Conservation (phyloP, 1,140 invertebrate species). For the Papilio glaucus region DNA sequence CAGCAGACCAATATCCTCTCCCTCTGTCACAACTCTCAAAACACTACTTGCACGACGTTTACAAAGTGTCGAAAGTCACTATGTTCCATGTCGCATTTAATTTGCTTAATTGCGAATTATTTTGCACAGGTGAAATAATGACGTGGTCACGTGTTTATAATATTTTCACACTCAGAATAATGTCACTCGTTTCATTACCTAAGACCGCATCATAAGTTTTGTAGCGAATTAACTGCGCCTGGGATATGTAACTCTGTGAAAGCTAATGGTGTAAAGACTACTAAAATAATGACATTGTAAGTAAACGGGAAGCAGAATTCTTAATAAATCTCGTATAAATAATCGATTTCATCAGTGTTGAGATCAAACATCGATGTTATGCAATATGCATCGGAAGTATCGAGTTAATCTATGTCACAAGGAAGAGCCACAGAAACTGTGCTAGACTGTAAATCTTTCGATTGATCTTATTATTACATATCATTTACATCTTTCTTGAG, state of each 20-base stretch:
- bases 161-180: neutral
- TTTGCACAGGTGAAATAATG: neutral
- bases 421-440: neutral
- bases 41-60: too few relatives aligned
- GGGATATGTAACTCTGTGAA: neutral
- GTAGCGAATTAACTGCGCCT: neutral
- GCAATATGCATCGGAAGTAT: neutral
- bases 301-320: neutral
- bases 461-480: neutral
- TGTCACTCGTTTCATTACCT: neutral
- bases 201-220: neutral
- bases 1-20: too few relatives aligned
- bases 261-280: too few relatives aligned
- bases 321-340: neutral
- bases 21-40: too few relatives aligned
- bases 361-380: neutral
- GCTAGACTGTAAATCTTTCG: neutral
- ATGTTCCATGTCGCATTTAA: neutral
- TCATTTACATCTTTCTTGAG: too few relatives aligned
- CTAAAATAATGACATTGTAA: too few relatives aligned
- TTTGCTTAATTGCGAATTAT: neutral
- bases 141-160: neutral
- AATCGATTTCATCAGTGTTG: neutral
- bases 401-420: neutral
- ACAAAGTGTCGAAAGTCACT: neutral